Percentiles rank a stretch among this genome's conserved stretches.
phyloP scores from a whole-genome alignment of 1,140 invertebrate genomes.

The Anastrepha ludens region DNA sequence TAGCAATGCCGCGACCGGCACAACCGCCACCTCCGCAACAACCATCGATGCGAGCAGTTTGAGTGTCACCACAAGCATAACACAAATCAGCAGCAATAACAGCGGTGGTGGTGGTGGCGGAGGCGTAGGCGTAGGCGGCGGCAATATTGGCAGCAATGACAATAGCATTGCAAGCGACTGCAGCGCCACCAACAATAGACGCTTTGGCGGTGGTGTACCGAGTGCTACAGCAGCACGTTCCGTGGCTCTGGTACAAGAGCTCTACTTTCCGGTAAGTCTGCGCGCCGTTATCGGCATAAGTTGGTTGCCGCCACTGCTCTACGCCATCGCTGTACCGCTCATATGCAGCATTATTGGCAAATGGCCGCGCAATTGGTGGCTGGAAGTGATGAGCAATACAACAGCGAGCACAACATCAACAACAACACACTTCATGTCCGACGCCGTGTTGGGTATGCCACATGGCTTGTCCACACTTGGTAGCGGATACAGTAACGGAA shows the following conservation, averaged over 20 bases:
- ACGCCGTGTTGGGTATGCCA: neutral
- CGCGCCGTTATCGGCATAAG: slow-evolving; percentile 73
- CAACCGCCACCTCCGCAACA: neutral
- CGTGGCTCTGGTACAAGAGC: neutral
- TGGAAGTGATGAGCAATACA: slow-evolving; percentile 63
- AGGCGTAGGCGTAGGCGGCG: slow-evolving; percentile 21
- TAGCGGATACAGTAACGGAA: slow-evolving; percentile 26
- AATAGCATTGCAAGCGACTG: slow-evolving; percentile 7
- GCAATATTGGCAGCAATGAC: slow-evolving; percentile 24
- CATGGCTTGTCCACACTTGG: neutral
- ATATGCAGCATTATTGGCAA: slow-evolving; percentile 73
- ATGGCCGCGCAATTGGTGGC: slow-evolving; percentile 73
- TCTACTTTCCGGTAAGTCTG: slow-evolving; percentile 63
- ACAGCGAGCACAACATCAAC: slow-evolving; percentile 50
- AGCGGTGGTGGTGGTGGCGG: neutral
- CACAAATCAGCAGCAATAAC: slow-evolving; percentile 62
- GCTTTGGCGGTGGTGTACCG: neutral
- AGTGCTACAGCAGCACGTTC: neutral
- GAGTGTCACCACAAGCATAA: slow-evolving; percentile 65
- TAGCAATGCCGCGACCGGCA: neutral
- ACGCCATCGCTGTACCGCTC: slow-evolving; percentile 70
- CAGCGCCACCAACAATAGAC: slow-evolving; percentile 31
- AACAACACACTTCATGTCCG: neutral
- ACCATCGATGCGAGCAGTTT: slow-evolving; percentile 31
- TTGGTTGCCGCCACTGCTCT: slow-evolving; percentile 71